Evolutionary conservation across 2,888 invertebrate species (phyloP).

Genomic region (Lottia scabra): DNA sequence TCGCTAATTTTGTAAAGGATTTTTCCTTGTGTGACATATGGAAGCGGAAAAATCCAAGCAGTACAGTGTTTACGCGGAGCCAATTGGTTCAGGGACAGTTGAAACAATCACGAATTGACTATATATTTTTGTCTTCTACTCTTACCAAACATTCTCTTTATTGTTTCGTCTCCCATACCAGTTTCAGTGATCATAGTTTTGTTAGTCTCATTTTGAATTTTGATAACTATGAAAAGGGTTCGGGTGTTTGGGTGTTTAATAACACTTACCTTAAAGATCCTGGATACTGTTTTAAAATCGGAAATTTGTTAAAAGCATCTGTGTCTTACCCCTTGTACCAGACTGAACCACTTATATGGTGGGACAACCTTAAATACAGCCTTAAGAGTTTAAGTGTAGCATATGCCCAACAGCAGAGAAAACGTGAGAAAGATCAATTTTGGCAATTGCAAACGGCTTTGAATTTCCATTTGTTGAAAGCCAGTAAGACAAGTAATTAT

Average conservation of each 20-base stretch:
- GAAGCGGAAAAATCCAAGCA: neutral
- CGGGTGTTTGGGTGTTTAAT: neutral
- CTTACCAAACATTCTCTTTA: neutral
- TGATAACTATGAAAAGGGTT: neutral
- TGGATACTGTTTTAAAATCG: neutral
- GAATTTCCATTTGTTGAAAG: neutral
- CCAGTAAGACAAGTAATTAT: neutral
- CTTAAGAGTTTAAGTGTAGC: neutral
- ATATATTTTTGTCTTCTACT: neutral
- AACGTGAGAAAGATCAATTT: neutral
- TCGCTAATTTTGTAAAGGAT: no score
- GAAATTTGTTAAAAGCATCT: neutral
- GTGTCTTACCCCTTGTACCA: neutral
- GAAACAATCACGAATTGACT: neutral
- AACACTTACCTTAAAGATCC: neutral
- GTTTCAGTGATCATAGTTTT: neutral
- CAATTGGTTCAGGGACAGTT: neutral
- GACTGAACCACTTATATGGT: neutral
- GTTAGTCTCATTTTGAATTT: neutral
- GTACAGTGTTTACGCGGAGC: neutral
- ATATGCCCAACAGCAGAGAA: neutral
- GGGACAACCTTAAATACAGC: neutral
- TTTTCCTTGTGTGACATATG: neutral
- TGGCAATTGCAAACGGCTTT: neutral
- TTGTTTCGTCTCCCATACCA: neutral